Base-by-base conservation (phyloP, 2,113 vertebrate genomes). In the Sinocyclocheilus anshuiensis region DNA sequence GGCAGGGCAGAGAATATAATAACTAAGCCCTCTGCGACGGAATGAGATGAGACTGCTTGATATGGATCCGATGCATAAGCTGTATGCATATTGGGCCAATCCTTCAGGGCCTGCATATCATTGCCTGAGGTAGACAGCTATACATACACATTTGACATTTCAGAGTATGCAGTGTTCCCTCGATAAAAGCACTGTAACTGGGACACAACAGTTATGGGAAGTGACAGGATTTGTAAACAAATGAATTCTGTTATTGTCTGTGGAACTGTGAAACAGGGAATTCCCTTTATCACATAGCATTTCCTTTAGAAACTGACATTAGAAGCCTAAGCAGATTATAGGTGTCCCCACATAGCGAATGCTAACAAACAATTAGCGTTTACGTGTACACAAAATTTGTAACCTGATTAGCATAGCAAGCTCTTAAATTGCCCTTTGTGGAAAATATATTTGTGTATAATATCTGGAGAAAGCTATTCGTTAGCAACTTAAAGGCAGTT, bases 71-170 rank as follows among this genome's bases (percentile, higher is more conserved):
- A 77, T 77, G 75, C 88, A 89, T 88, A 76, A 84, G 90, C 89
- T 88, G 26, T 84, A 84, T 87, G 88, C 85, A 88, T 84, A 81
- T 89, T 88, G 87, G 90, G 78, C 82, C 89, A 88, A 84, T 69
- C 74, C 69, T 87, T 57, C 45, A 88, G 86, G 82, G 87, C 84
- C 78, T 86, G 63, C 61, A 87, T 85, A 91, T 89, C 80, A 83
- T 87, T 86, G 90, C 77, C 22, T 75, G 59, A 88, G 88, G 88
- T 86, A 87, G 86, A 87, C 86, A 76, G 83, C 78, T 39, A 87
- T 90, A 59, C 72, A 91, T 91, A 90, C 89, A 83, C 75, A 85
- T 86, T 83, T 89, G 88, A 87, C 87, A 85, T 88, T 86, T 89
- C 82, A 69, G 89, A 89, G 83, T 86, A 84, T 84, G 80, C 85